These are phyloP conservation scores for Cyclopterus lumpus DNA, from an alignment of 2,797 vertebrate species.

Conservation along the genomic window DNA sequence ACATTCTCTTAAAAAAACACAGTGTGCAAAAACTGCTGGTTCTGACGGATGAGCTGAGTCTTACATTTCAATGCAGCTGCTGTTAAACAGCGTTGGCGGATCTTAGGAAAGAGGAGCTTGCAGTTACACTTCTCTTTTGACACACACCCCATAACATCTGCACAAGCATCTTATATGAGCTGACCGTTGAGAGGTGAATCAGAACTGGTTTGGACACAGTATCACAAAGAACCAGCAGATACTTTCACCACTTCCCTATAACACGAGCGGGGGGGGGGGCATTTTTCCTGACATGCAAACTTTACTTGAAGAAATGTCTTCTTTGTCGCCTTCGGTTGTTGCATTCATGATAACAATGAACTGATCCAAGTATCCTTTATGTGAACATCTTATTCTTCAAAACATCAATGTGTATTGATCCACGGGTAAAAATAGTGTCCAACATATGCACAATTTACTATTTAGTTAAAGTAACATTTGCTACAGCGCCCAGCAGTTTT, in stretches of 20 bases:
- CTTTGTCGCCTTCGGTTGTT: not conserved
- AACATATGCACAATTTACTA: not conserved
- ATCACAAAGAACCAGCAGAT: not conserved
- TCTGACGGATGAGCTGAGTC: slow-evolving; percentile 30
- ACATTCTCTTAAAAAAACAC: not conserved
- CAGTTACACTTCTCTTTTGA: not conserved
- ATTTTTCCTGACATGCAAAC: not conserved
- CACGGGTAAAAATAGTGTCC: not conserved
- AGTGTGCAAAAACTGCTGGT: not conserved
- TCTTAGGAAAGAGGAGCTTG: not conserved
- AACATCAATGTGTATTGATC: not conserved
- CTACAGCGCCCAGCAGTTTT: not conserved
- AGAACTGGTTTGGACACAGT: not conserved
- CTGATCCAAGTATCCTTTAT: not conserved
- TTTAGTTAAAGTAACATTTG: not conserved
- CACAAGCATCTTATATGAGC: slow-evolving; percentile 12
- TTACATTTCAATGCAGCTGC: slow-evolving; percentile 40
- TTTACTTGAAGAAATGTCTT: slow-evolving; percentile 7
- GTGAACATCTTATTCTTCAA: not conserved
- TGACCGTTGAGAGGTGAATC: not conserved
- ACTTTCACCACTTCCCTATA: not conserved
- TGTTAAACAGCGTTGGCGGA: slow-evolving; percentile 11
- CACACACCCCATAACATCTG: not conserved
- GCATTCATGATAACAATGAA: not conserved
- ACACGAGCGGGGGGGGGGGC: not conserved